A percentile compares a stretch with the other conserved stretches of the same genome.
Evolutionary conservation across 2,888 invertebrate genomes (phyloP).

Genomic region (Calephelis perditalis): DNA sequence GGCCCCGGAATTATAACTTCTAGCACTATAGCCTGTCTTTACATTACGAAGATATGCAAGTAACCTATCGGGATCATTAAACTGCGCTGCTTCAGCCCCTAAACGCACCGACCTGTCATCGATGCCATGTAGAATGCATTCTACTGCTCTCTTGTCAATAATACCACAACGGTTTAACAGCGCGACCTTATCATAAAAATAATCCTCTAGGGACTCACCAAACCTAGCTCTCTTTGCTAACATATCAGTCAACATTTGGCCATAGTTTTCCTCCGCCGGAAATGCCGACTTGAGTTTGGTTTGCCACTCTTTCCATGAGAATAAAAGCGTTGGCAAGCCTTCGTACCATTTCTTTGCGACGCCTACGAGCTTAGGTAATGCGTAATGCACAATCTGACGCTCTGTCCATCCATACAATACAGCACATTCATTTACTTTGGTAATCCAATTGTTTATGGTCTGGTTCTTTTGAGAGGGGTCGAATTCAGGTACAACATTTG

Average conservation of each 20-base stretch:
- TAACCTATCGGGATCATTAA: constrained; percentile 18
- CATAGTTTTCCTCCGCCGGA: constrained; percentile 33
- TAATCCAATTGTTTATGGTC: constrained; percentile 25
- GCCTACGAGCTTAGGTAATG: constrained; percentile 28
- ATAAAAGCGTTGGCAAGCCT: constrained; percentile 27
- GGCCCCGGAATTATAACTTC: not conserved
- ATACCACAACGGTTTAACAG: constrained; percentile 20
- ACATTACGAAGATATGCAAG: constrained; percentile 15
- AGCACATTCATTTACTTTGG: constrained; percentile 30
- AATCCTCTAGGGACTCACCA: constrained; percentile 23
- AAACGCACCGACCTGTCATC: constrained; percentile 17
- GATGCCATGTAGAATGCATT: constrained; percentile 19
- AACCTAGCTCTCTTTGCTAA: constrained; percentile 25
- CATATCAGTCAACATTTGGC: constrained; percentile 32
- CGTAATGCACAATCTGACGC: constrained; percentile 25
- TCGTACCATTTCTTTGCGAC: constrained; percentile 34
- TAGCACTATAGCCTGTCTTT: constrained; percentile 18
- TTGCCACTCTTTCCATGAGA: constrained; percentile 35
- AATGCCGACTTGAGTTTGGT: constrained; percentile 30
- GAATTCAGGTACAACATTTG: constrained; percentile 20
- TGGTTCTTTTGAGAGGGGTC: constrained; percentile 21
- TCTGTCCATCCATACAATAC: constrained; percentile 32
- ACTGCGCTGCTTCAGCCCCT: constrained; percentile 19
- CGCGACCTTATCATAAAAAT: constrained; percentile 26
- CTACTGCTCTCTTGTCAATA: constrained; percentile 13